These are phyloP conservation scores for Caerostris darwini DNA, from an alignment of 1,140 invertebrate genomes.

Conservation along the genomic window DNA sequence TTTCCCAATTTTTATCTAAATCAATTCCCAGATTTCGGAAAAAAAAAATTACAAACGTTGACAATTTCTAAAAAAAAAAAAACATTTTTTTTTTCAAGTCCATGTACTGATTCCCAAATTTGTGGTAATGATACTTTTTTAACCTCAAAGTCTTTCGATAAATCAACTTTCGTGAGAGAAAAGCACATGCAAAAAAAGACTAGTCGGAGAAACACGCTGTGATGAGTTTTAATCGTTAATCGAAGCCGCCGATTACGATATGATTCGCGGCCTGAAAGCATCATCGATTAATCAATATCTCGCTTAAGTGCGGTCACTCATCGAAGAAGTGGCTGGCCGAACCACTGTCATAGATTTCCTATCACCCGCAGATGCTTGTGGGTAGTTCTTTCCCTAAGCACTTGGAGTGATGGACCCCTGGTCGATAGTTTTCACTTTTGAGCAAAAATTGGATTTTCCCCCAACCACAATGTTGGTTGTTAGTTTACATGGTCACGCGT, in stretches of 20 bases:
- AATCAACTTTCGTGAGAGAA: not conserved
- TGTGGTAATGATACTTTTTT: constrained; percentile 16
- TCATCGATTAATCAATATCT: constrained; percentile 74
- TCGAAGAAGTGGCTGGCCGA: constrained; percentile 25
- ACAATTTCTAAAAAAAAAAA: not conserved
- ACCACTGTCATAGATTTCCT: constrained; percentile 69
- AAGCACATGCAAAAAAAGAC: not conserved
- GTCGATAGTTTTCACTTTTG: constrained; percentile 68
- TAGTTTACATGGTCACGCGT: not conserved
- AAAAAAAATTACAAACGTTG: not conserved
- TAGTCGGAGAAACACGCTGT: not conserved
- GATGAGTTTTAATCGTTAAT: constrained; percentile 75
- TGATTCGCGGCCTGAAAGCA: constrained; percentile 47
- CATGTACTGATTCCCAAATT: not conserved
- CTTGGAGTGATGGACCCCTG: not conserved
- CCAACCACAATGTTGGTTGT: not conserved
- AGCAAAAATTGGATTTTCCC: constrained; percentile 30
- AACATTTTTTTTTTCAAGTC: not conserved
- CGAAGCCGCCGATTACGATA: constrained; percentile 12
- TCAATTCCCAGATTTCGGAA: not conserved
- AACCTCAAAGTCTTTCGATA: not conserved
- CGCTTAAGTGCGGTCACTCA: constrained; percentile 73
- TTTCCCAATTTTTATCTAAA: not conserved
- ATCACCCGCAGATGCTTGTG: constrained; percentile 55
- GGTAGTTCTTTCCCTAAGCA: constrained; percentile 48